Evolutionary conservation across 1,140 invertebrate species (phyloP), one percentile per base, ranked within the genome.

Genomic region (Frieseomelitta varia): DNA sequence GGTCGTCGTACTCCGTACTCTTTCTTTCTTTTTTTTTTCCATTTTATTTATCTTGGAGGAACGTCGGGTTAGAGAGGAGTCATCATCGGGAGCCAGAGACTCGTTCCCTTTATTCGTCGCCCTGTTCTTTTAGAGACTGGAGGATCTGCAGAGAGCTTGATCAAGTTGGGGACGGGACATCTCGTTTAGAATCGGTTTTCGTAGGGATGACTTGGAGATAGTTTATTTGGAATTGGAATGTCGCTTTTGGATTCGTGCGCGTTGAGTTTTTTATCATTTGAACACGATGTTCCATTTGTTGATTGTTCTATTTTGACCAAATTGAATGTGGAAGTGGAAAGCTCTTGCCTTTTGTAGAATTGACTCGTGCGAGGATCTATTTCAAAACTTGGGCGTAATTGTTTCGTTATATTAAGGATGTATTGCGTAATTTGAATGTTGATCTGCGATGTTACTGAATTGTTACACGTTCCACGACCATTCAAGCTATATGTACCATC

Each of bases 101-200:
- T 82, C 53, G 19, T 69, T 76, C 47, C 53, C 30, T 69, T 83
- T 27, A 47, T 47, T 83, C 81, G 65, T 19, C 58, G 12, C 47
- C 34, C 53, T 58, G 65, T 65, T 68, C 19, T 19, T 56, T 27
- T 51, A 21, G 11, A 12, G 19, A 19, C 12, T 39, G 39, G n/a
- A 8, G 19, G 19, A 61, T 61, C 12, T 4, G 3, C 12, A 61
- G 24, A n/a, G 24, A 12, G 3, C 4, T 61, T 61, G 24, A 12
- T 14, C 58, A n/a, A n/a, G 11, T 61, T 27, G 2, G 1, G 6
- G n/a, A n/a, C 15, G 14, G 14, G n/a, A 15, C 1, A 12, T 17
- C 6, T 27, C 2, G 2, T 30, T 27, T 2, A 1, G 24, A n/a
- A 14, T 4, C 24, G 1, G 24, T n/a, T 61, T n/a, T 61, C n/a